A percentile compares a stretch with the other conserved stretches of the same genome.
phyloP scores from a whole-genome alignment of 1,140 invertebrate genomes.

The Bemisia tabaci region DNA sequence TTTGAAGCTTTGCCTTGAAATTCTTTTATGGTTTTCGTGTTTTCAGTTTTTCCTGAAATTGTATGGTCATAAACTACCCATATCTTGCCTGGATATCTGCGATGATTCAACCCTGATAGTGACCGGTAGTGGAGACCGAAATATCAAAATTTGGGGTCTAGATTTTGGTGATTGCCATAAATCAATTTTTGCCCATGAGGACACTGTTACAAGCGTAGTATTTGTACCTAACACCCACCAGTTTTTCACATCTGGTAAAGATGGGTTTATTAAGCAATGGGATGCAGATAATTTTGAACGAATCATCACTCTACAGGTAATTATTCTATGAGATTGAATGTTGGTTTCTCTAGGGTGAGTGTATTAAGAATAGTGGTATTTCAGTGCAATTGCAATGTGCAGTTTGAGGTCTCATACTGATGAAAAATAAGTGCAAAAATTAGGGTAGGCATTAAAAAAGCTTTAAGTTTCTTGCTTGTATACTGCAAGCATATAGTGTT shows the following conservation, averaged over 20 bases:
- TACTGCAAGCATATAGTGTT: no score
- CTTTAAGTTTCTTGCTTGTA: no score
- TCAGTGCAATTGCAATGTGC: no score
- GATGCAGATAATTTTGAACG: slow-evolving; percentile 88
- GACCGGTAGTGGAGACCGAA: slow-evolving; percentile 89
- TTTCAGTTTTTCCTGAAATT: slow-evolving; percentile 83
- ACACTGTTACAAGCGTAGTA: slow-evolving; percentile 74
- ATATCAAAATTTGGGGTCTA: slow-evolving; percentile 95
- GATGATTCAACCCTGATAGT: slow-evolving; percentile 78
- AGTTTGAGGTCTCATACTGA: no score
- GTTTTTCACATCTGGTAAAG: slow-evolving; percentile 85
- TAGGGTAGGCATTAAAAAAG: no score
- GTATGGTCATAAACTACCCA: slow-evolving; percentile 93
- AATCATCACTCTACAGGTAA: slow-evolving; percentile 75
- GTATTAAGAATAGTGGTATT: no score
- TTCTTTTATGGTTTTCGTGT: slow-evolving; percentile 22
- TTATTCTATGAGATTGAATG: slow-evolving; percentile 9
- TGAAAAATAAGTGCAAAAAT: no score
- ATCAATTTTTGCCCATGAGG: slow-evolving; percentile 83
- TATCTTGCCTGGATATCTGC: slow-evolving; percentile 86
- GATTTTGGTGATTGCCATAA: slow-evolving; percentile 95
- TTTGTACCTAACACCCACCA: slow-evolving; percentile 87
- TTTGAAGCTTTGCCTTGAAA: no score
- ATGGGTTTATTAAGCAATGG: slow-evolving; percentile 92
- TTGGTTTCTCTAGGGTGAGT: no score